These are phyloP conservation scores for Linnaemya vulpina DNA, from an alignment of 2,888 invertebrate genomes.

Conservation along the genomic window DNA sequence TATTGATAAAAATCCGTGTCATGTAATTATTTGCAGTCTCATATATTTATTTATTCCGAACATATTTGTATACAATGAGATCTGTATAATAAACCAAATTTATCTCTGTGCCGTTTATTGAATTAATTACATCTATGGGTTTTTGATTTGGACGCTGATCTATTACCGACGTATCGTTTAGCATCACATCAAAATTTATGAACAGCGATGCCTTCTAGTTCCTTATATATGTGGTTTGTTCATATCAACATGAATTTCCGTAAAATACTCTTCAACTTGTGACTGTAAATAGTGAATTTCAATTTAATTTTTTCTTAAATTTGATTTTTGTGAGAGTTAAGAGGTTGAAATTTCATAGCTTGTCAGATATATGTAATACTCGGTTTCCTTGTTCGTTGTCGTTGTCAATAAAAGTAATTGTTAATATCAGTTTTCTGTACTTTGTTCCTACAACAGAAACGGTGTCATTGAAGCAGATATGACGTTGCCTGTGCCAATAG, in stretches of 20 bases:
- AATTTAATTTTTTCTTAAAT: slow-evolving; percentile 6
- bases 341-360: slow-evolving; percentile 65
- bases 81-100: too few relatives aligned
- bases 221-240: too few relatives aligned
- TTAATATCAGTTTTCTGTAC: slow-evolving; percentile 6
- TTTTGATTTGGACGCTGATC: too few relatives aligned
- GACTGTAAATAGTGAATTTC: slow-evolving; percentile 29
- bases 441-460: slow-evolving; percentile 30
- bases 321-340: slow-evolving; percentile 20
- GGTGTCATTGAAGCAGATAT: slow-evolving; percentile 7
- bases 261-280: background rate
- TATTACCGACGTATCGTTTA: too few relatives aligned
- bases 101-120: too few relatives aligned
- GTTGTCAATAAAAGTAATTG: slow-evolving; percentile 24
- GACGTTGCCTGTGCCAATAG: slow-evolving; percentile 26
- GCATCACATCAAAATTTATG: too few relatives aligned
- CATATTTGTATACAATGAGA: too few relatives aligned
- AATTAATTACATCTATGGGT: too few relatives aligned
- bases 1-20: too few relatives aligned
- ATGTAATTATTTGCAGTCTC: too few relatives aligned
- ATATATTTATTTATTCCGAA: too few relatives aligned
- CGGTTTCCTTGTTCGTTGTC: slow-evolving; percentile 53
- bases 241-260: slow-evolving; percentile 12
- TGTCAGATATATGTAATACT: slow-evolving; percentile 65
- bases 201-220: too few relatives aligned